Evolutionary conservation across 2,113 vertebrate genomes (phyloP).

Genomic region (Engystomops pustulosus): DNA sequence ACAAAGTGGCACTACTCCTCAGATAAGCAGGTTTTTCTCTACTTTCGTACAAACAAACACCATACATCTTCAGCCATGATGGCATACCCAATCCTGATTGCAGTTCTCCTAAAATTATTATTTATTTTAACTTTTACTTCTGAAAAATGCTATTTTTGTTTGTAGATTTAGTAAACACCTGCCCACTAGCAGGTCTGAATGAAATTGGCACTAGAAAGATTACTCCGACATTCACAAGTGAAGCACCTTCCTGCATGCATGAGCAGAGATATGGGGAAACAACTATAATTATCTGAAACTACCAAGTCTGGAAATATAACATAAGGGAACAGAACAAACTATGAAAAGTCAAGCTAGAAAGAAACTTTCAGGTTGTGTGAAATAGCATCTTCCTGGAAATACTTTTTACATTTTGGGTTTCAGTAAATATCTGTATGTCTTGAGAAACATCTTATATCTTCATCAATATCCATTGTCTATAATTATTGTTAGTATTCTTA

Average conservation of each 20-base stretch:
- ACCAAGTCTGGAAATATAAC: neutral
- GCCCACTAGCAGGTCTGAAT: neutral
- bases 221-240: constrained; percentile 8
- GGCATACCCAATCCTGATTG: neutral
- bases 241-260: constrained; percentile 2
- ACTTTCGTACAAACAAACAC: neutral
- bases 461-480: neutral
- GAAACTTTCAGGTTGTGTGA: neutral
- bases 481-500: neutral
- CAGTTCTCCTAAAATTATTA: no score
- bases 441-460: neutral
- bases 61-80: neutral
- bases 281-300: constrained; percentile 25
- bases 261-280: neutral
- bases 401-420: neutral
- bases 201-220: neutral
- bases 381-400: neutral
- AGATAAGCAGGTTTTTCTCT: neutral
- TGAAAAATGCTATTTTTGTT: neutral
- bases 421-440: neutral
- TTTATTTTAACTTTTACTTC: neutral
- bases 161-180: neutral
- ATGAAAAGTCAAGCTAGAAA: neutral
- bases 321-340: neutral
- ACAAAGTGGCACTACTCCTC: neutral